Conservation (phyloP, 2,888 invertebrate genomes). For the Rosalia funebris region DNA sequence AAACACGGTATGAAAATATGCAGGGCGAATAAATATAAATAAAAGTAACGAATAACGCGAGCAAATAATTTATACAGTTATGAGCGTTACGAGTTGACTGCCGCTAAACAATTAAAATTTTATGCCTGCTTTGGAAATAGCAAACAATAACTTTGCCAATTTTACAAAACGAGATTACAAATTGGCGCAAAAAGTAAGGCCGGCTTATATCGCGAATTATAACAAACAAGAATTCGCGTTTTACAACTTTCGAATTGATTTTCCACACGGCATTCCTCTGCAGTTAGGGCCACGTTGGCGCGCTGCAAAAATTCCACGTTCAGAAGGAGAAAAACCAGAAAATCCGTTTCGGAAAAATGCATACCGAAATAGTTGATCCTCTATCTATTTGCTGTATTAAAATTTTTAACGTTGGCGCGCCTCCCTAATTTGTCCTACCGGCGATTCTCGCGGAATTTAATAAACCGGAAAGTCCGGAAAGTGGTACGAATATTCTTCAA, state of each 20-base stretch:
- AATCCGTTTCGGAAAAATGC: background rate
- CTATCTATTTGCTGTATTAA: background rate
- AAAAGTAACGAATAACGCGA: conserved; percentile 19
- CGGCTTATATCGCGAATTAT: conserved; percentile 10
- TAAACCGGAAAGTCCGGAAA: no score
- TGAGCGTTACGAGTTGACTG: conserved; percentile 21
- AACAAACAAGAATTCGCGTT: background rate
- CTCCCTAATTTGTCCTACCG: background rate
- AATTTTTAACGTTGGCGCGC: background rate
- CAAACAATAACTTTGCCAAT: conserved; percentile 26
- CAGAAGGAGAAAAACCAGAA: background rate
- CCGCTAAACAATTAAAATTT: conserved; percentile 29
- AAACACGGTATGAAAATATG: conserved; percentile 24
- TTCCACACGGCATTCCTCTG: background rate
- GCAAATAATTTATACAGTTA: conserved; percentile 31
- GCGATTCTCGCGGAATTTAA: background rate
- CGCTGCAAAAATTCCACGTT: background rate
- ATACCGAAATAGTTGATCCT: background rate
- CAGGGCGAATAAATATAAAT: conserved; percentile 14
- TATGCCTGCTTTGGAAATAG: conserved; percentile 28
- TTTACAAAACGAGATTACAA: conserved; percentile 18
- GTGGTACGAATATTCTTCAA: no score
- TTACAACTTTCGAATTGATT: conserved; percentile 4
- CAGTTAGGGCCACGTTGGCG: background rate
- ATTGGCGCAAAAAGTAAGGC: conserved; percentile 12